A percentile compares a stretch with the other conserved stretches of the same genome.
Evolutionary conservation across 2,113 vertebrate species (phyloP).

Genomic region (Tauraco erythrolophus): DNA sequence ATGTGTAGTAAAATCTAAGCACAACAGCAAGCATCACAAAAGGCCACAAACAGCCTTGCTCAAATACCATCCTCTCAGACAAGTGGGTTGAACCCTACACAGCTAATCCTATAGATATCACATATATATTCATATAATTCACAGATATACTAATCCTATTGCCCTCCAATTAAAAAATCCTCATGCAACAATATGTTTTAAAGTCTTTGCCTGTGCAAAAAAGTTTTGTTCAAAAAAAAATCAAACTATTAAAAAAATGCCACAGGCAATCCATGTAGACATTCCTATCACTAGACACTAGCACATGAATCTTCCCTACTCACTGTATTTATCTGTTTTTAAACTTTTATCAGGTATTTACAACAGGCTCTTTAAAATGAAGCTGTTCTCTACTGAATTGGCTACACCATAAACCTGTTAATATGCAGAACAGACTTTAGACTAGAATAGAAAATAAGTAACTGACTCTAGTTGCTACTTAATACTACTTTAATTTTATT

Average conservation of each 20-base stretch:
- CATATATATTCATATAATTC: neutral
- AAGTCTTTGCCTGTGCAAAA: neutral
- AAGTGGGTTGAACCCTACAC: neutral
- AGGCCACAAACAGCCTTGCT: neutral
- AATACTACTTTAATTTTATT: neutral
- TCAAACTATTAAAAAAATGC: neutral
- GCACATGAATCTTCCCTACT: neutral
- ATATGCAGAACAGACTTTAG: neutral
- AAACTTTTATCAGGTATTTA: neutral
- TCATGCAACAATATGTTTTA: neutral
- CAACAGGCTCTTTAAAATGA: neutral
- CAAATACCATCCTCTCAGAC: neutral
- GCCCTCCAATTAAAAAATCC: neutral
- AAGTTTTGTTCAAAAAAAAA: neutral
- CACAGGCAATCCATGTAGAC: neutral
- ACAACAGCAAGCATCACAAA: neutral
- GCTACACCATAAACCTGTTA: neutral
- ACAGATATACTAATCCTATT: neutral
- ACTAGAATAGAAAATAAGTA: neutral
- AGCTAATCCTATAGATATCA: neutral
- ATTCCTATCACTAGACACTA: neutral
- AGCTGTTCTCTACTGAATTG: neutral
- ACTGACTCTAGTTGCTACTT: neutral
- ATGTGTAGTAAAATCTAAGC: neutral
- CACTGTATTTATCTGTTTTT: neutral